Percentiles rank a stretch among this genome's conserved stretches.
phyloP scores from a whole-genome alignment of 2,797 vertebrate species.

The Coranthus polyacanthus region DNA sequence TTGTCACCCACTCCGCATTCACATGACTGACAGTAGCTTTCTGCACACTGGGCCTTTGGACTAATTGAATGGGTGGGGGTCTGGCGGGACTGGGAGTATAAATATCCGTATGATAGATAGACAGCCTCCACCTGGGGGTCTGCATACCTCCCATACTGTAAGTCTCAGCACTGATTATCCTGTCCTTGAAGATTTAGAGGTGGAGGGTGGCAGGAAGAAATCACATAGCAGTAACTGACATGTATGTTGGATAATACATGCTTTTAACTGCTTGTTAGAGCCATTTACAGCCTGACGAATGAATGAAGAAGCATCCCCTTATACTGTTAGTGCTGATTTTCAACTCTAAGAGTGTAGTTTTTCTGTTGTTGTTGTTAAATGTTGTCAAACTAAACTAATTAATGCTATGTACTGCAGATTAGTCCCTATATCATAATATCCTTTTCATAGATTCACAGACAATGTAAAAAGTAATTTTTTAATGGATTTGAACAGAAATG shows the following conservation, averaged over 20 bases:
- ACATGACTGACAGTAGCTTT: constrained; percentile 14
- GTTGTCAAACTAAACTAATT: too few relatives aligned
- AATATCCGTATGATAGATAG: constrained; percentile 61
- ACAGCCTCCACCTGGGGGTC: constrained; percentile 33
- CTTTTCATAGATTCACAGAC: too few relatives aligned
- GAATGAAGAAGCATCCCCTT: constrained; percentile 17
- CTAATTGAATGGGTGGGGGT: background rate
- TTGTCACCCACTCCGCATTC: constrained; percentile 7
- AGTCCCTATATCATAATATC: too few relatives aligned
- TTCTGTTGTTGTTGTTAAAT: too few relatives aligned
- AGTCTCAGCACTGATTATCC: background rate
- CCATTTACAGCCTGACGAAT: background rate
- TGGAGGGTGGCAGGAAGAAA: background rate
- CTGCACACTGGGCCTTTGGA: constrained; percentile 11
- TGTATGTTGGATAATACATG: background rate
- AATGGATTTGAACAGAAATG: too few relatives aligned
- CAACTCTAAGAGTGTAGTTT: too few relatives aligned
- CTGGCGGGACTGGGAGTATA: constrained; percentile 20
- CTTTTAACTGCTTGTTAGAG: constrained; percentile 1
- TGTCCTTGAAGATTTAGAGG: background rate
- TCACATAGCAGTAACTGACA: constrained; percentile 4
- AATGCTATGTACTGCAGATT: too few relatives aligned
- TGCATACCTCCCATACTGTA: constrained; percentile 17
- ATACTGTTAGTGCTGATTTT: background rate
- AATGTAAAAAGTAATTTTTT: too few relatives aligned